phyloP scores from a whole-genome alignment of 2,797 vertebrate species.

The Lepus oiostolus region DNA sequence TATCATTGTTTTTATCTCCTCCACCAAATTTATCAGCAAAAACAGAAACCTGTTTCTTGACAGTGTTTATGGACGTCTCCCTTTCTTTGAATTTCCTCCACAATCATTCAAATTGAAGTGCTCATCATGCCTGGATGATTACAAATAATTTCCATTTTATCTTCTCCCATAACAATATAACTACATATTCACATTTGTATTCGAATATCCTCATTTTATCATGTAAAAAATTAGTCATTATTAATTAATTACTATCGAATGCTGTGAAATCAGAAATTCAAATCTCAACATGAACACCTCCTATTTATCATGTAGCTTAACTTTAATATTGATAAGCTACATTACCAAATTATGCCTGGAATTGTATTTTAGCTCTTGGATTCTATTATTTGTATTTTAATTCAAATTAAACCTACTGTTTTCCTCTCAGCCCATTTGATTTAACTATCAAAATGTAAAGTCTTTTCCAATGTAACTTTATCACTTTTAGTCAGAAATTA shows the following conservation, averaged over 20 bases:
- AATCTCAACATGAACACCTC: not conserved
- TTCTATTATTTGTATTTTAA: not conserved
- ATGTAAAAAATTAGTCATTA: not conserved
- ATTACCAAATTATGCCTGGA: not conserved
- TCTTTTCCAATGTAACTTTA: not conserved
- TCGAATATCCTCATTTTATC: not conserved
- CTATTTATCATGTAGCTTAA: not conserved
- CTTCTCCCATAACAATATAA: not conserved
- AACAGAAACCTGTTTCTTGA: not conserved
- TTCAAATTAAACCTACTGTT: not conserved
- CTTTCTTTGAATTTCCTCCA: constrained; percentile 33
- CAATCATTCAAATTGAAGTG: not conserved
- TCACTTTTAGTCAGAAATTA: not conserved
- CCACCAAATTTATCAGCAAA: not conserved
- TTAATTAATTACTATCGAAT: constrained; percentile 24
- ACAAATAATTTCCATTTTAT: not conserved
- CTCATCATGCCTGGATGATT: not conserved
- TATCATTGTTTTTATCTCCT: not conserved
- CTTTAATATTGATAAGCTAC: not conserved
- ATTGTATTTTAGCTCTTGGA: not conserved
- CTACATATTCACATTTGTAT: not conserved
- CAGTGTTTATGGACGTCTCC: not conserved
- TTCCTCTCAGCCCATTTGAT: constrained; percentile 5
- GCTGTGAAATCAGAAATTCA: not conserved
- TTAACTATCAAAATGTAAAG: not conserved